Percentiles rank a stretch among this genome's conserved stretches.
Conservation (phyloP, 2,797 vertebrate genomes). For the Notoglanidium macrostoma region DNA sequence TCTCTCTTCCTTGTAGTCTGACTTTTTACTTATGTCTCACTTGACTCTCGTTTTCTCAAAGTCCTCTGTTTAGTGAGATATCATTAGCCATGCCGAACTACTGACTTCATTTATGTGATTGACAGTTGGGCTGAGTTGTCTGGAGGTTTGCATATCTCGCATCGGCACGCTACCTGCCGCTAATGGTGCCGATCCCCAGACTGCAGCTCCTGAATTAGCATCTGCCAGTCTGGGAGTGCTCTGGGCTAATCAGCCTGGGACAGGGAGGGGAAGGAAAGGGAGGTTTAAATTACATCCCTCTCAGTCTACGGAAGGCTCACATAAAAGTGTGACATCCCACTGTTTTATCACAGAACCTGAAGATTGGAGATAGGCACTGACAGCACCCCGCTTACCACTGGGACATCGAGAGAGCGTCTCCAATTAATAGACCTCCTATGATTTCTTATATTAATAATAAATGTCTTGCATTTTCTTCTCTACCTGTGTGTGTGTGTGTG, state of each 20-base stretch:
- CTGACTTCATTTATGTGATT: conserved; percentile 71
- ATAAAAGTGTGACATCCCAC: conserved; percentile 74
- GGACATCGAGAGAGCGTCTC: conserved; percentile 71
- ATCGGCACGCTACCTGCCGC: conserved; percentile 62
- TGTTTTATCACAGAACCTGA: conserved; percentile 68
- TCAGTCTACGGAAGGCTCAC: conserved; percentile 75
- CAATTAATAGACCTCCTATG: conserved; percentile 77
- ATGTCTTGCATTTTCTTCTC: conserved; percentile 55
- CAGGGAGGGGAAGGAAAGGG: conserved; percentile 62
- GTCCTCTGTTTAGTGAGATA: conserved; percentile 57
- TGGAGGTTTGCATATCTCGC: conserved; percentile 71
- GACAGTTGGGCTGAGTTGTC: conserved; percentile 69
- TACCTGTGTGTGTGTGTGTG: too few species aligned
- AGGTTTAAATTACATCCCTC: conserved; percentile 78
- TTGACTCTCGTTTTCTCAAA: conserved; percentile 38
- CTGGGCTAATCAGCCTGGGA: conserved; percentile 74
- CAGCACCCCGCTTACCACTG: conserved; percentile 72
- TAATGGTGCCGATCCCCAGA: conserved; percentile 75
- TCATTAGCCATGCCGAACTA: conserved; percentile 67
- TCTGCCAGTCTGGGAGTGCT: conserved; percentile 69
- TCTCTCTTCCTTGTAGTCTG: conserved; percentile 59
- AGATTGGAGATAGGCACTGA: conserved; percentile 74
- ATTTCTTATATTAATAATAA: conserved; percentile 79
- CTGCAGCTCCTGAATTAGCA: conserved; percentile 74
- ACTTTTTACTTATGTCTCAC: conserved; percentile 42